phyloP scores from a whole-genome alignment of 2,888 invertebrate species.

The Sinhomidia bicolor region DNA sequence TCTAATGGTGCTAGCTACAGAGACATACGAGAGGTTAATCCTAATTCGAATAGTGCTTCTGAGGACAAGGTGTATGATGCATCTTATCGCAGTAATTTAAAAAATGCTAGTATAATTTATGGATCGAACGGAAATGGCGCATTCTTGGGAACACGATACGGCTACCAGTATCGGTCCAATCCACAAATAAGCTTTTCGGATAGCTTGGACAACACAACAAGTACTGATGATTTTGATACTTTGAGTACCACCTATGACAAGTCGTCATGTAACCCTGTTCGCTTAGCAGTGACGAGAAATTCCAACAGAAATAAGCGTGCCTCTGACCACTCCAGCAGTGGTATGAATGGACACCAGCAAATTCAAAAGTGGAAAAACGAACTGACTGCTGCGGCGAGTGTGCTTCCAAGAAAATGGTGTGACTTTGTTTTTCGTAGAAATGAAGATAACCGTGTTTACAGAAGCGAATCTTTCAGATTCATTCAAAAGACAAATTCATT shows the following conservation, averaged over 20 bases:
- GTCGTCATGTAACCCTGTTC: constrained; percentile 68
- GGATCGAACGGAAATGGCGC: constrained; percentile 35
- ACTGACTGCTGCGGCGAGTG: constrained; percentile 69
- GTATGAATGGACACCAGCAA: constrained; percentile 50
- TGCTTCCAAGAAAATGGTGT: constrained; percentile 71
- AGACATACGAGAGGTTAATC: constrained; percentile 2
- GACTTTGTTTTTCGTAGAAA: constrained; percentile 77
- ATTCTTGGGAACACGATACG: constrained; percentile 53
- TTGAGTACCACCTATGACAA: constrained; percentile 66
- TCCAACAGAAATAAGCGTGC: constrained; percentile 63
- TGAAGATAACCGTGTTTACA: constrained; percentile 78
- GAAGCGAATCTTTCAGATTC: constrained; percentile 80
- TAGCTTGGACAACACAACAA: constrained; percentile 46
- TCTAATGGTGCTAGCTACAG: not conserved
- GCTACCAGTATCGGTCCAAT: constrained; percentile 67
- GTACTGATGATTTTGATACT: constrained; percentile 56
- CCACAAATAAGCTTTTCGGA: constrained; percentile 64
- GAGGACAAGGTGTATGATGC: constrained; percentile 7
- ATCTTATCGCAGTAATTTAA: constrained; percentile 7
- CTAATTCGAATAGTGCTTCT: too few species aligned
- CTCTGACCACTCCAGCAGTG: not conserved
- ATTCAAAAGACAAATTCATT: constrained; percentile 79
- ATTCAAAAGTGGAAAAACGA: constrained; percentile 76
- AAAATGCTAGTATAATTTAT: constrained; percentile 25
- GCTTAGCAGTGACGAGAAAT: constrained; percentile 60